phyloP scores from a whole-genome alignment of 1,140 invertebrate species.

The silkworm (Bombyx mori) region ASM3026992v2 NC_085128.1:6983001-6983500 shows the following conservation, averaged over 20 bases:
- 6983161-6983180: neutral
- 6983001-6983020: conserved; percentile 15
- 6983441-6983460: conserved; percentile 51
- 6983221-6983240: conserved; percentile 1
- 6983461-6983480: conserved; percentile 51
- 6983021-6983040: conserved; percentile 2
- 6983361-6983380: too few species aligned
- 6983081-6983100: conserved; percentile 6
- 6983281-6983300: too few species aligned
- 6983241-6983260: neutral
- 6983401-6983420: conserved; percentile 27
- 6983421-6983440: conserved; percentile 54
- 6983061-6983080: conserved; percentile 22
- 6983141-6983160: neutral
- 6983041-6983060: conserved; percentile 34
- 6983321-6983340: neutral
- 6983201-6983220: neutral
- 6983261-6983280: too few species aligned
- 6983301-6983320: neutral
- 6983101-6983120: neutral
- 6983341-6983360: too few species aligned
- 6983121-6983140: neutral
- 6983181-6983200: conserved; percentile 14
- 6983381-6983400: conserved; percentile 44
- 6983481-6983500: conserved; percentile 42